Evolutionary conservation across 2,113 vertebrate species (phyloP).

Genomic region (Damaliscus lunatus): DNA sequence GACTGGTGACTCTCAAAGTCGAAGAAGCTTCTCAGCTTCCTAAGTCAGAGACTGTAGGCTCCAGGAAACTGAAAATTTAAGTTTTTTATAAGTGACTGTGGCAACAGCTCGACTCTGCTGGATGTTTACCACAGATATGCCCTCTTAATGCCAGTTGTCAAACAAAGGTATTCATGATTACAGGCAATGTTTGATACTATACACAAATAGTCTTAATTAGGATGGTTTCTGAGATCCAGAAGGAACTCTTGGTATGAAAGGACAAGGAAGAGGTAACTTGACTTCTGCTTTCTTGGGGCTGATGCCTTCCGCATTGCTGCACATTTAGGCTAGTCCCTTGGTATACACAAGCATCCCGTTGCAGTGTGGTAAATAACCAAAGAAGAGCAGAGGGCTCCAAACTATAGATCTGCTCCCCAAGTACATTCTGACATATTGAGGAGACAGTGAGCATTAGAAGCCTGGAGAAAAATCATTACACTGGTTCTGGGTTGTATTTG

Average conservation of each 20-base stretch:
- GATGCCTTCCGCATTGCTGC: not conserved
- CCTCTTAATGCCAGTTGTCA: not conserved
- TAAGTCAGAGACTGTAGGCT: not conserved
- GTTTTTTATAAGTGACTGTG: not conserved
- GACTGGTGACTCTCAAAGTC: not conserved
- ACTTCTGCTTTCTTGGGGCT: not conserved
- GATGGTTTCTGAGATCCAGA: not conserved
- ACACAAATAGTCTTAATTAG: not conserved
- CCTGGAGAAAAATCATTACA: conserved; percentile 33
- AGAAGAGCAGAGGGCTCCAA: not conserved
- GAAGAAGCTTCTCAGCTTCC: not conserved
- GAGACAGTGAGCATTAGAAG: conserved; percentile 16
- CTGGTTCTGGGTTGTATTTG: not conserved
- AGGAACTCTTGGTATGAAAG: not conserved
- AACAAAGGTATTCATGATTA: not conserved
- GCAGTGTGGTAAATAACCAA: not conserved
- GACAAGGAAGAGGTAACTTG: not conserved
- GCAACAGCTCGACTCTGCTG: not conserved
- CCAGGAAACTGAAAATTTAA: not conserved
- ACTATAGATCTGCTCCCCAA: not conserved
- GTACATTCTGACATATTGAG: not conserved
- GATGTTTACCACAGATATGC: not conserved
- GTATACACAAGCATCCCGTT: not conserved
- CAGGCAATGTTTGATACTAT: not conserved
- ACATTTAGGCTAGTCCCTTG: not conserved